Base-by-base conservation (phyloP, 2,113 vertebrate genomes). In the Heterochromis multidens region DNA sequence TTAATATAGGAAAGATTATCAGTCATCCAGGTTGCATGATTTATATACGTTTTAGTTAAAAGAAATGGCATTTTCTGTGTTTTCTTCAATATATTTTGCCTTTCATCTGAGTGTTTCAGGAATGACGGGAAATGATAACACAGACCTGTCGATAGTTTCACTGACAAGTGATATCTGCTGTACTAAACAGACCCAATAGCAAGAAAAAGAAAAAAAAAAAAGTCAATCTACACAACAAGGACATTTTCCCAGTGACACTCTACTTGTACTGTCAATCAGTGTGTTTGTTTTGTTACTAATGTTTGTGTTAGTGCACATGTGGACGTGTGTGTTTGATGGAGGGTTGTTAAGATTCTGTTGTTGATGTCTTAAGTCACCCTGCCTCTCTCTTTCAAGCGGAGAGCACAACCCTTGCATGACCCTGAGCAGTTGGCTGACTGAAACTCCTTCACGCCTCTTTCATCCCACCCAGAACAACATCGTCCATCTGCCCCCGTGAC, bases 341-440 rank as follows among this genome's bases (percentile, higher is more conserved):
- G 54, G 63, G 62, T 12, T 72, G 80, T 86, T 88, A 52, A 84
- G 81, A 84, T 76, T 63, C 43, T 82, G 80, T 70, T 62, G 59
- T 33, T 78, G 83, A 82, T 85, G 85, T 67, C 83, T 88, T 60
- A 16, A 61, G 67, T 86, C 62, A 27, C 80, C 63, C 85, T 56
- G 82, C 82, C 81, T 90, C 88, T 77, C 37, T 82, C 80, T 87
- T 90, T 93, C 89, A 91, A 83, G 88, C 21, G 46, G 83, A 85
- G 90, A 91, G 87, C 79, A 86, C 93, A 92, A 94, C 95, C 95
- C 93, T 89, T 86, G 59, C 35, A 70, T 94, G 95, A 96, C 95
- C 95, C 94, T 90, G 88, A 92, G 88, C 94, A 93, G 94, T 93
- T 94, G 92, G 92, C 78, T 80, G 89, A 86, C 89, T 80, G 85